These are phyloP conservation scores for Cyanoramphus novaezelandiae DNA, from an alignment of 2,113 vertebrate species.

Conservation along the genomic window DNA sequence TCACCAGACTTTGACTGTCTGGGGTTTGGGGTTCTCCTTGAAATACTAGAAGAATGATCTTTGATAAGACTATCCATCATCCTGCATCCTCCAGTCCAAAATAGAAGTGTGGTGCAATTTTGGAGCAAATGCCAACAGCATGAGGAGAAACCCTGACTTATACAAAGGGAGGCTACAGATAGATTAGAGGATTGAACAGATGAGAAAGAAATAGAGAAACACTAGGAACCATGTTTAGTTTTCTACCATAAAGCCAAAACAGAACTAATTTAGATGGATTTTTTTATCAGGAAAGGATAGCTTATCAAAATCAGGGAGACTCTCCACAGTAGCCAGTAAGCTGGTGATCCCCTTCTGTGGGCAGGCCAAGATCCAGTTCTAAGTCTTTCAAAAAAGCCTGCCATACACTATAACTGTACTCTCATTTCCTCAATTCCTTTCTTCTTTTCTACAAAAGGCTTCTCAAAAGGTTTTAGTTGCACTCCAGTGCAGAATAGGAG, in stretches of 20 bases:
- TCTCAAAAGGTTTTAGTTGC: not conserved
- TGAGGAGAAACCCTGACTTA: not conserved
- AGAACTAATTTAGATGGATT: not conserved
- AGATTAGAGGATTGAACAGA: not conserved
- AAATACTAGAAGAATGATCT: not conserved
- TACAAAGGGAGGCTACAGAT: not conserved
- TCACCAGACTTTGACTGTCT: not conserved
- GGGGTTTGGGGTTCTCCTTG: not conserved
- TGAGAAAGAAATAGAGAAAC: not conserved
- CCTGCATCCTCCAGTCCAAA: not conserved
- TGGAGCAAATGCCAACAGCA: not conserved
- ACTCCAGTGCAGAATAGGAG: not conserved
- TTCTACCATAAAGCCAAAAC: not conserved
- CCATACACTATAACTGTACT: too few species aligned
- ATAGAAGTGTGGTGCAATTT: not conserved
- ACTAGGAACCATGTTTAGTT: not conserved
- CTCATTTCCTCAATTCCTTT: not conserved
- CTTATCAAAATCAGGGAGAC: not conserved
- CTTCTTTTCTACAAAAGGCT: not conserved
- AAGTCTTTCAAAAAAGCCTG: not conserved
- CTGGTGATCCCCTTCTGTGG: fast-evolving
- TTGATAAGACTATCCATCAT: not conserved
- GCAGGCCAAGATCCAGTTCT: not conserved
- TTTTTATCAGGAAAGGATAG: not conserved
- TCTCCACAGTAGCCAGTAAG: not conserved